Evolutionary conservation across 92 coral and sea anemone species (phyloP), one percentile per base, ranked within the genome.

Genomic region (Chrysogorgia sp.): DNA sequence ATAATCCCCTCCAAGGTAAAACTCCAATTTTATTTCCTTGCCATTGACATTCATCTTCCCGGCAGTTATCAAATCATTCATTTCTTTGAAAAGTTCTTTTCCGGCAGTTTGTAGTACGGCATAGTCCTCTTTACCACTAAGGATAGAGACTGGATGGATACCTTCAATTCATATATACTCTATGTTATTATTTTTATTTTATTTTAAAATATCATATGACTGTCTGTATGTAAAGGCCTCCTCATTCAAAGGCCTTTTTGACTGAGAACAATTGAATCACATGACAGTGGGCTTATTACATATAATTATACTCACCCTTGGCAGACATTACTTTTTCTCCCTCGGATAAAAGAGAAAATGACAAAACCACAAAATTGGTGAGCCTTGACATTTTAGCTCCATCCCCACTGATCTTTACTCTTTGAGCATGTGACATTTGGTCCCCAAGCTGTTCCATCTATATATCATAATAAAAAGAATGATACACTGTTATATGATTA

Each of bases 351-450:
- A 79, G 34, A 6, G 75, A 63, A 34, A 79, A 79, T 50, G 84
- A 79, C 64, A 79, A 55, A 20, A 79, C 84, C 22, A 79, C 76
- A 79, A 64, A 79, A 58, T 79, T 79, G 26, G 84, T 49, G 72
- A 79, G 35, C 53, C 84, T 48, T 49, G 84, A 79, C 84, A 79
- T 79, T 79, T 79, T 79, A 9, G 84, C 76, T 6, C 84, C 84
- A 79, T 79, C 84, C 13, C 76, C 84, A 79, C 63, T 57, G 20
- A 79, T 67, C 63, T 66, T 63, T 21, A 79, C 61, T 50, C 45
- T 79, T 40, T 64, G 77, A 21, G 62, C 33, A 23, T 28, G 14
- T 48, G 77, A 32, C 62, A 71, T 71, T 71, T 71, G 40, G 23
- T 71, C 77, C 31, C 75, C 77, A 30, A 71, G 34, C 77, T 48